Evolutionary conservation across 2,113 vertebrate species (phyloP).

Genomic region (human): GRCh38 chr7:69995501-69996000

Average conservation of each 20-base stretch:
- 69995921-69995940: neutral
- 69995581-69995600: neutral
- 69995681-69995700: neutral
- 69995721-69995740: neutral
- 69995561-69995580: neutral
- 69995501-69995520: slow-evolving; percentile 35
- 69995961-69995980: neutral
- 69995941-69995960: neutral
- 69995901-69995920: neutral
- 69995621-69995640: neutral
- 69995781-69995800: neutral
- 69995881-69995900: accelerated
- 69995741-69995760: neutral
- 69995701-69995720: neutral
- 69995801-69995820: neutral
- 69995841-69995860: neutral
- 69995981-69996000: neutral
- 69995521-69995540: slow-evolving; percentile 27
- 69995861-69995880: neutral
- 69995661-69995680: neutral
- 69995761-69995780: neutral
- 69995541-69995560: neutral
- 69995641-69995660: neutral
- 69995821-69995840: neutral
- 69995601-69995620: neutral